Conservation (phyloP, 2,797 vertebrate genomes). For the Centropyge bicolor region DNA sequence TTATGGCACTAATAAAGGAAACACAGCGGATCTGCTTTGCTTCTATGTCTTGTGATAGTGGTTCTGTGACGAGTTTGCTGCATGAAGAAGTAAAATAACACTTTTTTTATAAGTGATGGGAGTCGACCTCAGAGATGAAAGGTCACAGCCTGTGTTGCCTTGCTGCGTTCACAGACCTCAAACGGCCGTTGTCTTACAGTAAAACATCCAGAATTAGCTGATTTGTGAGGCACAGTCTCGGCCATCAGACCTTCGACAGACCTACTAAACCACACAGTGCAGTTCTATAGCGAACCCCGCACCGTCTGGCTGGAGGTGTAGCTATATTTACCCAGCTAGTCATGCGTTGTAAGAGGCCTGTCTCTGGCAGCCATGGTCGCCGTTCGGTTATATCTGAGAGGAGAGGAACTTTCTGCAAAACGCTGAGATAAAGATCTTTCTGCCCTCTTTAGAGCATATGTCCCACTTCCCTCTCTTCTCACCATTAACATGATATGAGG, state of each 20-base stretch:
- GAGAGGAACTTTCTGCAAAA: constrained; percentile 66
- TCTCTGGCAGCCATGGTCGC: constrained; percentile 31
- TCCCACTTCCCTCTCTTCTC: constrained; percentile 70
- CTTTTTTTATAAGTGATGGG: not conserved
- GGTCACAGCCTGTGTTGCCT: constrained; percentile 5
- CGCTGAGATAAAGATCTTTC: constrained; percentile 71
- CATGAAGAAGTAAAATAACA: not conserved
- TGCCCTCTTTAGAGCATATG: constrained; percentile 49
- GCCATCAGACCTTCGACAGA: constrained; percentile 52
- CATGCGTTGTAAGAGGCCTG: constrained; percentile 38
- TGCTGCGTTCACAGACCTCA: constrained; percentile 30
- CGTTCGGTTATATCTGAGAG: constrained; percentile 53
- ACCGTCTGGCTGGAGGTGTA: constrained; percentile 36
- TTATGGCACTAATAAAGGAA: constrained; percentile 44
- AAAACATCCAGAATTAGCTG: constrained; percentile 63
- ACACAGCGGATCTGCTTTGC: constrained; percentile 11
- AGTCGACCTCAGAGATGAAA: constrained; percentile 4
- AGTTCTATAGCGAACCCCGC: constrained; percentile 24
- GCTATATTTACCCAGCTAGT: constrained; percentile 65
- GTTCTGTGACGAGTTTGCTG: not conserved
- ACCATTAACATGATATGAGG: constrained; percentile 42
- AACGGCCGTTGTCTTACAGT: constrained; percentile 64
- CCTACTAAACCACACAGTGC: constrained; percentile 65
- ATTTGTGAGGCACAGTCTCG: constrained; percentile 12
- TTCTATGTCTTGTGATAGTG: not conserved